These are phyloP conservation scores for Aphaenogaster rudis DNA, from an alignment of 1,140 invertebrate species.

Conservation along the genomic window DNA sequence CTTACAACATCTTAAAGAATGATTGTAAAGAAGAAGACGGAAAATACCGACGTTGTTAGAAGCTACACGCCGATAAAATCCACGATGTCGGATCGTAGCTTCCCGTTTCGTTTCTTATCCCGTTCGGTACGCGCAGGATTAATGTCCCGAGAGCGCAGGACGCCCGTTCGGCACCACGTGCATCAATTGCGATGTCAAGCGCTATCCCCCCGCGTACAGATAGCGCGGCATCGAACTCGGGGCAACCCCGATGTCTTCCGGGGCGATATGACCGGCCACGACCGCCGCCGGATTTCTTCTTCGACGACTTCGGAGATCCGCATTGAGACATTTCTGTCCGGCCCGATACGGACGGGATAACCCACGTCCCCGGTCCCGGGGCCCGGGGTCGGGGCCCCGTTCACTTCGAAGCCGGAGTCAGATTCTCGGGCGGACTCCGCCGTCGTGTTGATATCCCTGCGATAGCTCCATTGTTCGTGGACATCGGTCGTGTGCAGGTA, in stretches of 20 bases:
- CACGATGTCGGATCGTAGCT: neutral
- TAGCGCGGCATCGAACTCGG: conserved; percentile 9
- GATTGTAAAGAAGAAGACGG: neutral
- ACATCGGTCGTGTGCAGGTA: conserved; percentile 74
- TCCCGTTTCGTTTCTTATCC: conserved; percentile 32
- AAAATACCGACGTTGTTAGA: conserved; percentile 20
- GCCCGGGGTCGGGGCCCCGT: conserved; percentile 75
- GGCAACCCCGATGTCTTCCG: conserved; percentile 25
- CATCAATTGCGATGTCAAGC: conserved; percentile 37
- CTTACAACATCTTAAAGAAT: neutral
- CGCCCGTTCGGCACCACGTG: conserved; percentile 2
- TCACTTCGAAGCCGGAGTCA: conserved; percentile 67
- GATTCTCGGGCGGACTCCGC: conserved; percentile 68
- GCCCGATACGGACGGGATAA: conserved; percentile 75
- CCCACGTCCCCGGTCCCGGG: conserved; percentile 70
- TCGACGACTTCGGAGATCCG: conserved; percentile 69
- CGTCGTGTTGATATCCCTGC: conserved; percentile 80
- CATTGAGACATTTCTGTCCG: conserved; percentile 80
- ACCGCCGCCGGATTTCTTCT: conserved; percentile 38
- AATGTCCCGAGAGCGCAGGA: conserved; percentile 22
- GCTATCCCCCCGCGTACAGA: neutral
- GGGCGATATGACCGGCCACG: conserved; percentile 40
- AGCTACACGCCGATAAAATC: conserved; percentile 40
- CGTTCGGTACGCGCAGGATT: conserved; percentile 28
- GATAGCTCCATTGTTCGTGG: conserved; percentile 82